Evolutionary conservation across 2,888 invertebrate species (phyloP), one percentile per base, ranked within the genome.

Genomic region (Augiades crinisus): DNA sequence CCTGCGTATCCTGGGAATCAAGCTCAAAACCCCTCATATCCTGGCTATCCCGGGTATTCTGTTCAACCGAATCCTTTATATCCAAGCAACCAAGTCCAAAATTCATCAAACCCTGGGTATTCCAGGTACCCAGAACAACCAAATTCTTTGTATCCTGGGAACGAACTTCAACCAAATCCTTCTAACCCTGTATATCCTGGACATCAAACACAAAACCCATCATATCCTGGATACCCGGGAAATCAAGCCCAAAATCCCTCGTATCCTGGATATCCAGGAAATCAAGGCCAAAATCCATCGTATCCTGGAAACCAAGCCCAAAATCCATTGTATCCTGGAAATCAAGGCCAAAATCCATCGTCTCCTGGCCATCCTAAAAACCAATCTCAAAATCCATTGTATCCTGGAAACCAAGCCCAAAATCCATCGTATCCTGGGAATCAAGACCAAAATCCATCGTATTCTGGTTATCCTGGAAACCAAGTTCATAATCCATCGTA

Each of bases 1-100:
- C 58, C 61, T 8, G 51, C 36, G 31, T 31, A 60, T n/a, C 59
- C 47, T 14, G 47, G 52, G 24, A 40, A 51, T 10, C 58, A 54
- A 37, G 50, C 41, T n/a, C 59, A 52, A 19, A 51, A 8, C 21
- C 52, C 22, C 2, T 22, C 22, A 6, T 6, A 22, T 22, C 22
- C 22, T 2, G 4, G 4, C 6, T 22, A 22, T 6, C 22, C 22
- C 2, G 22, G 22, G 7, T 6, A 6, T 7, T 12, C 10, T 12
- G 5, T 12, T 6, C 30, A 30, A 30, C 46, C 46, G 3, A 30
- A 58, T 12, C 58, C 60, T 47, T 56, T n/a, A n/a, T n/a, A n/a
- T n/a, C n/a, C n/a, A n/a, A n/a, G n/a, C n/a, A n/a, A n/a, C n/a
- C n/a, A n/a, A n/a, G n/a, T n/a, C n/a, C n/a, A n/a, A n/a, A n/a